Base-by-base conservation (phyloP, 2,797 vertebrate genomes). In the Brotogeris chrysoptera region DNA sequence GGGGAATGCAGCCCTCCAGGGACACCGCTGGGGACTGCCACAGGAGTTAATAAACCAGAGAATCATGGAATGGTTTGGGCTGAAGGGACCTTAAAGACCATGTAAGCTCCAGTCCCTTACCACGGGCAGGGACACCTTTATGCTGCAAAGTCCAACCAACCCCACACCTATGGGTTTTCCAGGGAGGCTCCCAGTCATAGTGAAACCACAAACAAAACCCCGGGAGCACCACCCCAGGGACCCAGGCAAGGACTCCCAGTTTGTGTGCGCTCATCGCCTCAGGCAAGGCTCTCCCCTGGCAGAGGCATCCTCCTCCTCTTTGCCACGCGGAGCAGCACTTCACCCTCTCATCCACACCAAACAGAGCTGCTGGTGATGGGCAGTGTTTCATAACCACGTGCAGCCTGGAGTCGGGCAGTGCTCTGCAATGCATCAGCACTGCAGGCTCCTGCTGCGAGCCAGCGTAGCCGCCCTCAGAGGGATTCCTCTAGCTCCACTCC, bases 201-300 rank as follows among this genome's bases (percentile, higher is more conserved):
- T 43, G 13, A 64, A 73, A 82, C 16, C 78, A 78, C 28, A 38
- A 46, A 43, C 23, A 53, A 43, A 18, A 3, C 15, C 17, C 28
- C 7, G 4, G 69, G 60, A 88, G 50, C 4, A 3, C 44, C 61
- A 24, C 61, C 21, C 2, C 30, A 73, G 60, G 76, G 64, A 92
- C 46, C 12, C 63, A 65, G 72, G 20, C 13, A 8, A 39, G 30
- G 46, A 11, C 34, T 63, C 41, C 41, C 2, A 2, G 36, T 1
- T 20, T 9, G 65, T 7, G 64, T 2, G 43, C 2, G 34, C 6
- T 23, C 64, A 32, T 10, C 30, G 10, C 32, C 47, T 6, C 0
- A 3, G 63, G 65, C 66, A 77, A 64, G 49, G 71, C 44, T 69
- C n/a, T 59, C 43, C 61, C 38, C 14, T 1, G 4, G 65, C 59